These are phyloP conservation scores for Acleris literana DNA, from an alignment of 2,888 invertebrate genomes.

Conservation along the genomic window DNA sequence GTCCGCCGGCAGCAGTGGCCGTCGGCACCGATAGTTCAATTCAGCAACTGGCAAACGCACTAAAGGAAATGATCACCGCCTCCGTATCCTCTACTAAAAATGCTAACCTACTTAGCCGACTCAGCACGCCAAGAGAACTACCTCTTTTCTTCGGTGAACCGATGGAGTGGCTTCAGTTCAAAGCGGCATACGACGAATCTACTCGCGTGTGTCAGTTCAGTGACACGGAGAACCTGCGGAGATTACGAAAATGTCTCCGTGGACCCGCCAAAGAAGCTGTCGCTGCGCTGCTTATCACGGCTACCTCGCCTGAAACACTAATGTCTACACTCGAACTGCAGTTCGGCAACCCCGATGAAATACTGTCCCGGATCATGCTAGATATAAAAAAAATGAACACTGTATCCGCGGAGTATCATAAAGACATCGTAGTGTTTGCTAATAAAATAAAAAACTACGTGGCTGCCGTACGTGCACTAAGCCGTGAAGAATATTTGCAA, in stretches of 20 bases:
- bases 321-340: slow-evolving; percentile 41
- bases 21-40: slow-evolving; percentile 17
- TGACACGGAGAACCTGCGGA: slow-evolving; percentile 42
- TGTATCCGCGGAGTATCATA: too few species aligned
- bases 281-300: slow-evolving; percentile 38
- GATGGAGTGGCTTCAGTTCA: slow-evolving; percentile 44
- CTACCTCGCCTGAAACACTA: slow-evolving; percentile 35
- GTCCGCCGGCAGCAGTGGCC: slow-evolving; percentile 1
- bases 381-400: slow-evolving; percentile 41
- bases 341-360: slow-evolving; percentile 43
- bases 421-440: too few species aligned
- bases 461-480: too few species aligned
- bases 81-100: not conserved
- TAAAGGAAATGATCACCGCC: slow-evolving; percentile 35
- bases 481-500: slow-evolving; percentile 1
- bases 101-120: slow-evolving; percentile 35
- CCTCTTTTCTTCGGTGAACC: slow-evolving; percentile 42
- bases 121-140: slow-evolving; percentile 39
- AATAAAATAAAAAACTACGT: not conserved
- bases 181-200: slow-evolving; percentile 42
- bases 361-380: slow-evolving; percentile 36
- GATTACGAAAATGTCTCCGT: slow-evolving; percentile 42
- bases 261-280: slow-evolving; percentile 44
- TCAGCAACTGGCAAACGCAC: slow-evolving; percentile 34
- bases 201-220: slow-evolving; percentile 40